Base-by-base conservation (phyloP, 2,797 vertebrate genomes). In the Rhynchotus rufescens region DNA sequence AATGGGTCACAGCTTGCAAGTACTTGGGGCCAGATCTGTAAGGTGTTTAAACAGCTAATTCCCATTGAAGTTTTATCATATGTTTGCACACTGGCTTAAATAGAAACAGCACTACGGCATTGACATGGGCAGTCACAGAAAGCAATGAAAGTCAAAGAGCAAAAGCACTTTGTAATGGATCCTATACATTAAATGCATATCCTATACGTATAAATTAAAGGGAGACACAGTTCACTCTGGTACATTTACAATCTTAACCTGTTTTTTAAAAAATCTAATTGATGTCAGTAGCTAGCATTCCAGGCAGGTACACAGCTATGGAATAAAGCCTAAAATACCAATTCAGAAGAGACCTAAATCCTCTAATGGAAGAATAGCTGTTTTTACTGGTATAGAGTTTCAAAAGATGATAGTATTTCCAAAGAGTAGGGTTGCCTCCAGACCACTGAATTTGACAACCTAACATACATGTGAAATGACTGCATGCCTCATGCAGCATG, bases 341-440 rank as follows among this genome's bases (percentile, higher is more conserved):
- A n/a, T 89, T 89, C 73, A 94, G 62, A 89, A 83, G 30, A 77
- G 20, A 13, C 91, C 68, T 92, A 25, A 28, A 77, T 61, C 38
- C 79, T 92, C 56, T 61, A 60, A 80, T 77, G 42, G 64, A 80
- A 85, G 61, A 81, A 90, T 38, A 88, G 15, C 51, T 77, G 57
- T 44, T 75, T 77, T 88, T 62, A 76, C 65, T 92, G 86, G 74
- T 69, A 21, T 11, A 34, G 67, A 83, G 16, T 89, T 96, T 95
- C 62, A 67, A 90, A 91, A 92, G 88, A 52, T 86, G 83, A 57
- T 34, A 86, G 10, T 38, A 47, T 87, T 94, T 95, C 80, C 67
- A 86, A 77, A 75, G 44, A 28, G 25, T 34, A 62, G 15, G 32
- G n/a, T 80, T 95, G 60, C 62, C 84, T 90, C 30, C 73, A 88